Evolutionary conservation across 2,113 vertebrate genomes (phyloP), one percentile per base, ranked within the genome.

Genomic region (Equus przewalskii): DNA sequence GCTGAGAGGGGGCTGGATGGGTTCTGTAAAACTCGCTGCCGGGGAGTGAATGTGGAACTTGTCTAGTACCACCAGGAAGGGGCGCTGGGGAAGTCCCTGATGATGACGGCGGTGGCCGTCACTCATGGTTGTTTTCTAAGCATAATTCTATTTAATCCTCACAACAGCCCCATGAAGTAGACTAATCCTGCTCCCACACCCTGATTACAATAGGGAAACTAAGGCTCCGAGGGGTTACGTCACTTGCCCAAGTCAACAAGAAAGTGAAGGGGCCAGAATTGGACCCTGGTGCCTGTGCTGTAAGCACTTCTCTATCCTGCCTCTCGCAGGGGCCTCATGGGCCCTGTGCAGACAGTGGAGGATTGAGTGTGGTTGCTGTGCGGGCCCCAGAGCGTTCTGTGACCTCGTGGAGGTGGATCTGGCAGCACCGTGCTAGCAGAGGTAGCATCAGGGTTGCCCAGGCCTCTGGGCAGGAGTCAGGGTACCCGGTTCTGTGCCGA

Each of bases 71-170:
- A 10, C 60, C 15, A 22, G 64, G 58, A 65, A 54, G 78, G 51
- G 83, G 33, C 26, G 41, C 36, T 49, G 26, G 56, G 21, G 79
- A 49, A 73, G 8, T 79, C 76, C n/a, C 80, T 58, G 0, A 13
- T 15, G 70, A 44, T 60, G 79, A 69, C 49, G 49, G 76, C 4
- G 2, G 69, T 24, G 33, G 49, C 72, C 94, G 67, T 56, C 73
- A 70, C 44, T 60, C 73, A 33, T 44, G 49, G 51, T 46, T 58
- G 26, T 89, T 93, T 96, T 67, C 69, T 91, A 69, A 86, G 9
- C 6, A 6, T 94, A 19, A 80, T 86, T 93, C 64, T 83, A 62
- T 84, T 93, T 76, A 90, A 81, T 87, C 79, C 69, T 88, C 12
- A 65, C 62, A 60, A n/a, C 3, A 87, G 80, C 33, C 19, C 49